phyloP scores from a whole-genome alignment of 1,140 invertebrate species.

The Onthophagus taurus region DNA sequence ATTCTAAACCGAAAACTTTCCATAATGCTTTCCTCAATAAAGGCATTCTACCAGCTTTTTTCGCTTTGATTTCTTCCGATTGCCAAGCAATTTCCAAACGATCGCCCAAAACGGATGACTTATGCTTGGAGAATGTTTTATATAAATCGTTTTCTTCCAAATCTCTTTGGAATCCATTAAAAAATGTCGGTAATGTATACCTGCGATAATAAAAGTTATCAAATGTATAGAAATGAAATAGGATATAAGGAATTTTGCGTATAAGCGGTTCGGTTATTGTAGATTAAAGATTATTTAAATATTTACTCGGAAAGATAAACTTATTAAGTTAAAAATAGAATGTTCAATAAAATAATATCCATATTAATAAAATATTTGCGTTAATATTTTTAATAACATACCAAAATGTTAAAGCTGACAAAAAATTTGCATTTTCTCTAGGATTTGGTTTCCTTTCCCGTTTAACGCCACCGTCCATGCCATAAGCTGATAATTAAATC shows the following conservation, averaged over 20 bases:
- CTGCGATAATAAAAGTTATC: conserved; percentile 27
- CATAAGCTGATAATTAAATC: no score
- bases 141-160: conserved; percentile 49
- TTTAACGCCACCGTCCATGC: conserved; percentile 42
- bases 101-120: conserved; percentile 46
- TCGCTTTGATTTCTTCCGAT: conserved; percentile 36
- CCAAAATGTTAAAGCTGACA: conserved; percentile 46
- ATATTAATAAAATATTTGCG: no score
- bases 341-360: no score
- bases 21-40: conserved; percentile 28
- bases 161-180: conserved; percentile 43
- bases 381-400: conserved; percentile 35
- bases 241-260: no score
- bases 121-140: conserved; percentile 46
- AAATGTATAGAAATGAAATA: no score
- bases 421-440: conserved; percentile 42
- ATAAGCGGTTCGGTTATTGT: not conserved
- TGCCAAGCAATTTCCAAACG: conserved; percentile 44
- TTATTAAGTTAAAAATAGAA: not conserved
- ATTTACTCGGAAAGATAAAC: not conserved
- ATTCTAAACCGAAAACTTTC: conserved; percentile 29
- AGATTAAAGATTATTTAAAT: not conserved
- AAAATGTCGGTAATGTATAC: conserved; percentile 44
- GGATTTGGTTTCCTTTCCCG: conserved; percentile 42
- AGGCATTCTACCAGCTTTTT: conserved; percentile 27